These are phyloP conservation scores for Gari tellinella DNA, from an alignment of 2,888 invertebrate species.

Conservation along the genomic window DNA sequence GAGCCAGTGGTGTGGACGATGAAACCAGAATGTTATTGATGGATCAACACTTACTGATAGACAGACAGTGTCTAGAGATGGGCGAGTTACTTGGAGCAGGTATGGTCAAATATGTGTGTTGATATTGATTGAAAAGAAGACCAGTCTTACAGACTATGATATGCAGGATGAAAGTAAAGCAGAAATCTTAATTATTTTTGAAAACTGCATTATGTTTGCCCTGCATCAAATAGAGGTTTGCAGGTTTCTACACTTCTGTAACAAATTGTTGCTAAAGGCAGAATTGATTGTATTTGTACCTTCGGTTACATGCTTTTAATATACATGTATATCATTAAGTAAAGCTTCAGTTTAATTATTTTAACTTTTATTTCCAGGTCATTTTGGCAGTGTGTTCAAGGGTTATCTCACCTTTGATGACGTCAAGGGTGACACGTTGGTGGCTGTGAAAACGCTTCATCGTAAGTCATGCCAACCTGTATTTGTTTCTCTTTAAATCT, in stretches of 20 bases:
- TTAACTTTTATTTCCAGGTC: constrained; percentile 72
- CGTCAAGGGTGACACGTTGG: constrained; percentile 77
- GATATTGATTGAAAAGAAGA: too few species aligned
- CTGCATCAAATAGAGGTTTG: too few species aligned
- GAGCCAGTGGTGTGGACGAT: constrained; percentile 66
- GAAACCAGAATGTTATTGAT: constrained; percentile 74
- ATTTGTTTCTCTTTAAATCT: too few species aligned
- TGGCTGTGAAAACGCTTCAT: constrained; percentile 83
- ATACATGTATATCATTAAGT: too few species aligned
- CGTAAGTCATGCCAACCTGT: constrained; percentile 72
- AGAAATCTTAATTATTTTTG: too few species aligned
- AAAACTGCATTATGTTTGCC: too few species aligned
- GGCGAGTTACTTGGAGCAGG: constrained; percentile 84
- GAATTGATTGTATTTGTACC: background rate
- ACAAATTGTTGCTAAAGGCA: background rate
- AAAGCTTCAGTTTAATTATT: too few species aligned
- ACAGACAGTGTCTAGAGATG: constrained; percentile 78
- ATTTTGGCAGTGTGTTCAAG: constrained; percentile 83
- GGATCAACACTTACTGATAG: constrained; percentile 82
- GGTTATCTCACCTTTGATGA: constrained; percentile 77
- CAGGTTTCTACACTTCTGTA: background rate
- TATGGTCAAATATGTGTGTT: too few species aligned
- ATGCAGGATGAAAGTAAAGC: too few species aligned
- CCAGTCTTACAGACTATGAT: too few species aligned
- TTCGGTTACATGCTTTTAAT: background rate